Conservation (phyloP, 2,797 vertebrate genomes). For the Arvicola amphibius region DNA sequence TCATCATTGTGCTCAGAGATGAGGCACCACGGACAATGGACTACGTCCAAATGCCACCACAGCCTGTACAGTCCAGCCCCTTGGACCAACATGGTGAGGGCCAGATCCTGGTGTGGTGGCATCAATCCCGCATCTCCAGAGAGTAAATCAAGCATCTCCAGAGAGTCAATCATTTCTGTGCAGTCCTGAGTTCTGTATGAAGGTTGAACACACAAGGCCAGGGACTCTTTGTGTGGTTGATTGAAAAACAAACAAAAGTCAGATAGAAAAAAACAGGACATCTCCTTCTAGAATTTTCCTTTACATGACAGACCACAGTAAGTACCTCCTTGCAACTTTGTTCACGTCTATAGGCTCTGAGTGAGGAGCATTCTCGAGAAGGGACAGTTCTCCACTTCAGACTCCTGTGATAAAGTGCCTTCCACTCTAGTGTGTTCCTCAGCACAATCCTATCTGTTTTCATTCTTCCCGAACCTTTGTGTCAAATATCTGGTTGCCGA, state of each 20-base stretch:
- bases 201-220: background rate
- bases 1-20: background rate
- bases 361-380: background rate
- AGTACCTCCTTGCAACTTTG: background rate
- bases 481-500: background rate
- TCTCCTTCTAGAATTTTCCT: constrained; percentile 1
- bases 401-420: background rate
- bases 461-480: constrained; percentile 4
- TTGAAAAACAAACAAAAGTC: background rate
- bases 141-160: background rate
- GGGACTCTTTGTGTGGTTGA: background rate
- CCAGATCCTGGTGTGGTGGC: background rate
- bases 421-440: background rate
- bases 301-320: background rate
- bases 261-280: background rate
- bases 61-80: background rate
- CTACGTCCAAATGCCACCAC: background rate
- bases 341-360: background rate
- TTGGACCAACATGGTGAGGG: background rate
- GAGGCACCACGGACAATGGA: background rate
- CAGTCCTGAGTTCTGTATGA: background rate
- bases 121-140: background rate
- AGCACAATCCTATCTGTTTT: background rate
- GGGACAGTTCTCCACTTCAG: background rate
- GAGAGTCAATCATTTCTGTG: background rate